Evolutionary conservation across 2,113 vertebrate genomes (phyloP).

Genomic region (Protomyctophum bolini): DNA sequence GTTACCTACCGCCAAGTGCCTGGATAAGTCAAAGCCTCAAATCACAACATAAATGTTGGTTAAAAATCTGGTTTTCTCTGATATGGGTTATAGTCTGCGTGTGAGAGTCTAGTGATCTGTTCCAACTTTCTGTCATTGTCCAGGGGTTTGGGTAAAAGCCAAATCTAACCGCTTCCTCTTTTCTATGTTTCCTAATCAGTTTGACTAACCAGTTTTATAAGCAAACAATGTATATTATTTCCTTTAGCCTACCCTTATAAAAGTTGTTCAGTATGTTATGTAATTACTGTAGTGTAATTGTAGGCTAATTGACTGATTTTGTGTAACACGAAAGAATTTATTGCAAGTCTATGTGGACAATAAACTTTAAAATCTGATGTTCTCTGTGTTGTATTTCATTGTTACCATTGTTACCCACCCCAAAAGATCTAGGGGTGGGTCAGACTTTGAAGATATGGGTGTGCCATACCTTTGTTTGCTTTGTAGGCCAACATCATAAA

Average conservation of each 20-base stretch:
- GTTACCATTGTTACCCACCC: neutral
- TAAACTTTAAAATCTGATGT: neutral
- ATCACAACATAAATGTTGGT: constrained; percentile 9
- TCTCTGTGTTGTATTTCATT: neutral
- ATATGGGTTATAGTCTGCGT: neutral
- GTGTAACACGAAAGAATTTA: constrained; percentile 32
- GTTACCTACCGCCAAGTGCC: constrained; percentile 66
- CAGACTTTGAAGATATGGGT: no score
- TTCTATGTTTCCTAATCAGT: constrained; percentile 8
- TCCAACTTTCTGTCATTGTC: constrained; percentile 2
- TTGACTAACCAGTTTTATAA: constrained; percentile 11
- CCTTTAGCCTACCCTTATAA: constrained; percentile 18
- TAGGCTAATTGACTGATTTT: constrained; percentile 2
- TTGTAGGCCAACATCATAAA: no score
- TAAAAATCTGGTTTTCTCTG: neutral
- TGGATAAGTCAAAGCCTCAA: constrained; percentile 36
- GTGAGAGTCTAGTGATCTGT: constrained; percentile 35
- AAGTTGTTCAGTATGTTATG: neutral
- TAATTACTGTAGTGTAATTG: neutral
- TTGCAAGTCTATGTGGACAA: constrained; percentile 38
- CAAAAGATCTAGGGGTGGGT: no score
- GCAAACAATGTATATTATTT: constrained; percentile 7
- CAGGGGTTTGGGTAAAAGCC: constrained; percentile 30
- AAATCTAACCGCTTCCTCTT: constrained; percentile 8
- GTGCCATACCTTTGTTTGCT: no score